A percentile compares a stretch with the other conserved stretches of the same genome.
These are phyloP conservation scores for Campylorhamphus procurvoides DNA, from an alignment of 2,113 vertebrate genomes.

Conservation along the genomic window DNA sequence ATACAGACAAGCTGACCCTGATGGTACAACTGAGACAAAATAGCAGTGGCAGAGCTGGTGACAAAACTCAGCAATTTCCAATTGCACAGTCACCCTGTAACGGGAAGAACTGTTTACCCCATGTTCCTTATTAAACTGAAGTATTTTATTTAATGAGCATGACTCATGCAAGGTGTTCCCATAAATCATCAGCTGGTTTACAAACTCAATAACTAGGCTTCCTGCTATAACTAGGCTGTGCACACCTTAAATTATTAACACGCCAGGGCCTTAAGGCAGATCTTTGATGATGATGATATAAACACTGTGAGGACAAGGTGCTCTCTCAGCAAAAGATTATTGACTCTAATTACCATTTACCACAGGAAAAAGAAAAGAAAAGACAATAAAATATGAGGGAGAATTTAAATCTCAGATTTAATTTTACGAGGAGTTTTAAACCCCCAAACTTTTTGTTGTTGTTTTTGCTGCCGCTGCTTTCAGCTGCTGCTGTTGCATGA, in stretches of 20 bases:
- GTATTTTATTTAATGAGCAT: constrained; percentile 93
- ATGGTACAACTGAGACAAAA: constrained; percentile 67
- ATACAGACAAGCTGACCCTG: neutral
- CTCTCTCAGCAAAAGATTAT: constrained; percentile 98
- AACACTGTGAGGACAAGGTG: constrained; percentile 94
- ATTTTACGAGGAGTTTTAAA: constrained; percentile 79
- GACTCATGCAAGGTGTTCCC: constrained; percentile 94
- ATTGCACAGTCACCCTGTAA: constrained; percentile 75
- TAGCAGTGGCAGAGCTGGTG: constrained; percentile 46
- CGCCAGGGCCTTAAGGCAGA: constrained; percentile 92
- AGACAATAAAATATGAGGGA: constrained; percentile 80
- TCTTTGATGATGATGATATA: constrained; percentile 96
- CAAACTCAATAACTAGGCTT: constrained; percentile 97
- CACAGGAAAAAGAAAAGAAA: constrained; percentile 84
- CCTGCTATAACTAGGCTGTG: constrained; percentile 92
- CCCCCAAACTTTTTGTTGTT: constrained; percentile 64
- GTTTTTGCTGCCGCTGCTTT: neutral
- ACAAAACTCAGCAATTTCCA: constrained; percentile 78
- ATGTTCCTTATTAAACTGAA: constrained; percentile 86
- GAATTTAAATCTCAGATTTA: constrained; percentile 84
- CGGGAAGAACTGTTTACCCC: constrained; percentile 80
- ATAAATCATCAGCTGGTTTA: constrained; percentile 98
- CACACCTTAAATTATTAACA: constrained; percentile 99
- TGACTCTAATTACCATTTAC: constrained; percentile 96
- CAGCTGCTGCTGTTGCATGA: neutral